Conservation (phyloP, 2,888 invertebrate species). For the Eueremaeus valkanovi region DNA sequence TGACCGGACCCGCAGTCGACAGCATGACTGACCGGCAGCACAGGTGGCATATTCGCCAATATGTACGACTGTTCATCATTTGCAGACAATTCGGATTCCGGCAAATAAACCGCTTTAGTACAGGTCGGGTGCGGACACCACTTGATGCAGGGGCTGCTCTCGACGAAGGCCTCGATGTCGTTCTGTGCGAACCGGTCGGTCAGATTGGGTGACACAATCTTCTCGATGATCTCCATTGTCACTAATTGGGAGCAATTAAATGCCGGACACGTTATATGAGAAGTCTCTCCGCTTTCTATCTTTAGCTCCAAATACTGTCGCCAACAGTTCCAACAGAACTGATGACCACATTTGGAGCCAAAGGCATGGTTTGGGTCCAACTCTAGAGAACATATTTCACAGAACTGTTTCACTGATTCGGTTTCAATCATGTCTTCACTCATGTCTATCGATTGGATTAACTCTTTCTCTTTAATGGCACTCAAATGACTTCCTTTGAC, state of each 20-base stretch:
- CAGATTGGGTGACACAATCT: constrained; percentile 63
- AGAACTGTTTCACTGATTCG: not conserved
- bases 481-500: not conserved
- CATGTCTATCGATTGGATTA: too few species aligned
- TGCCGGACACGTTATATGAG: constrained; percentile 64
- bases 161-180: constrained; percentile 69
- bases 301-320: constrained; percentile 63
- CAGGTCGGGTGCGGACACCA: constrained; percentile 68
- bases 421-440: not conserved
- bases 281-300: constrained; percentile 64
- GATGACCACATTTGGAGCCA: constrained; percentile 59
- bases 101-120: constrained; percentile 59
- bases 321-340: constrained; percentile 65
- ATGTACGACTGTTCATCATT: constrained; percentile 19
- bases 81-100: not conserved
- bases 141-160: constrained; percentile 65
- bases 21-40: constrained; percentile 58
- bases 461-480: not conserved
- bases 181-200: constrained; percentile 64
- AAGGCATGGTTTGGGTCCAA: not conserved
- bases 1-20: constrained; percentile 68
- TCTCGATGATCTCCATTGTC: constrained; percentile 64
- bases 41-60: constrained; percentile 47
- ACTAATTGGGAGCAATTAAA: constrained; percentile 63
- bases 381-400: constrained; percentile 14